Evolutionary conservation across 2,113 vertebrate genomes (phyloP), one percentile per base, ranked within the genome.

Genomic region (Colaptes auratus): DNA sequence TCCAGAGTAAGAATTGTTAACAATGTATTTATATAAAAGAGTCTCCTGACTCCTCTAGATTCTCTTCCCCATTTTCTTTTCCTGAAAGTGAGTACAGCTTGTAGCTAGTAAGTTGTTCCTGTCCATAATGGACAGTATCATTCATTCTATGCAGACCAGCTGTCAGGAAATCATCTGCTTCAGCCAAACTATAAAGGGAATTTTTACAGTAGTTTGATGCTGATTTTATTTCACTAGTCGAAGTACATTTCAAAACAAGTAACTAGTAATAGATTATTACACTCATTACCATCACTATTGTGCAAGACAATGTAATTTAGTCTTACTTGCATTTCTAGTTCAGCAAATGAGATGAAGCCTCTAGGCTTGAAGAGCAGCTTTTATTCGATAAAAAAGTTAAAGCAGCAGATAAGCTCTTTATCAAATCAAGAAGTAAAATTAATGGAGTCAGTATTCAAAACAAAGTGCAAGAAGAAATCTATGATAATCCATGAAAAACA

Each of bases 41-140:
- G 44, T 66, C 39, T 76, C 36, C 24, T 39, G 24, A 80, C 5
- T 17, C 15, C 11, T 69, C 31, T 35, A 35, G 36, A n/a, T 28
- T 16, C 31, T 36, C 35, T 21, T 42, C 28, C 21, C 12, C 6
- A 3, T 48, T 65, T 66, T 23, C 19, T 64, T 75, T 27, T 27
- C 11, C 31, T 35, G 28, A 31, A 56, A 76, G 33, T 1, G 0
- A 82, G 48, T 6, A 12, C 7, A 42, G 13, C 2, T 0, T 12
- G 48, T 14, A 59, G 20, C 24, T 72, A 25, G 50, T 72, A 25
- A 10, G 3, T 25, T 16, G 9, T 36, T 82, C 18, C 36, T 75
- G 11, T 52, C 35, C 20, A 10, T 5, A 48, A 28, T 16, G 36
- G 6, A 23, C 28, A 28, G 12, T 12, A 31, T 27, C 12, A 12